Conservation (phyloP, 1,140 invertebrate genomes). For the Drosophila bocqueti region DNA sequence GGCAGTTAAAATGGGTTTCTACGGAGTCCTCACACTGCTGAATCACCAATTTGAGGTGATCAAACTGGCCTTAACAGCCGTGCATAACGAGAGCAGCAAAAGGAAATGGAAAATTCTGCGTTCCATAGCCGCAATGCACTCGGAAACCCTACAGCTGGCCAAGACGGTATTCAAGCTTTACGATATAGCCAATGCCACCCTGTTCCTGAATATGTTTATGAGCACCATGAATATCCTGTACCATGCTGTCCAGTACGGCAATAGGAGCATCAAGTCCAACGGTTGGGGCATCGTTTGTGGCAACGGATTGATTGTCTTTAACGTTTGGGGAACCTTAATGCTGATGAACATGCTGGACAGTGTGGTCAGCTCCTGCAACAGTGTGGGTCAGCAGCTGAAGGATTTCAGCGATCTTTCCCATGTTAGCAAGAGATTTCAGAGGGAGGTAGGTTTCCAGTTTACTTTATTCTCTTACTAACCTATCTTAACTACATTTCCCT, state of each 20-base stretch:
- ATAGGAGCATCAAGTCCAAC: conserved; percentile 41
- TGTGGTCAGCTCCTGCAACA: conserved; percentile 51
- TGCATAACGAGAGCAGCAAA: neutral
- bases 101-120: conserved; percentile 6
- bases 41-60: conserved; percentile 52
- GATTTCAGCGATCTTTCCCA: conserved; percentile 45
- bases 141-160: conserved; percentile 39
- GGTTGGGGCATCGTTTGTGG: conserved; percentile 21
- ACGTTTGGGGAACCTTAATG: conserved; percentile 9
- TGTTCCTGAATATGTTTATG: conserved; percentile 55
- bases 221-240: conserved; percentile 53
- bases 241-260: conserved; percentile 63
- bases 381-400: conserved; percentile 13
- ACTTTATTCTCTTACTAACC: neutral
- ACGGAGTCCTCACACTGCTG: conserved; percentile 36
- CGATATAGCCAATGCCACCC: conserved; percentile 38
- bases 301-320: conserved; percentile 26
- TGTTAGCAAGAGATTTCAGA: conserved; percentile 14
- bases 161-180: conserved; percentile 29
- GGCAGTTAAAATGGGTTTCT: conserved; percentile 20
- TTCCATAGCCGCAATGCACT: conserved; percentile 34
- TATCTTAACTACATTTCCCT: neutral
- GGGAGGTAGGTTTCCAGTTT: conserved; percentile 30
- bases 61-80: conserved; percentile 33
- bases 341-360: conserved; percentile 53